Evolutionary conservation across 30 jellyfish, hydroid and myxozoan genomes (phyloP).

Genomic region (Hydractinia symbiolongicarpus): DNA sequence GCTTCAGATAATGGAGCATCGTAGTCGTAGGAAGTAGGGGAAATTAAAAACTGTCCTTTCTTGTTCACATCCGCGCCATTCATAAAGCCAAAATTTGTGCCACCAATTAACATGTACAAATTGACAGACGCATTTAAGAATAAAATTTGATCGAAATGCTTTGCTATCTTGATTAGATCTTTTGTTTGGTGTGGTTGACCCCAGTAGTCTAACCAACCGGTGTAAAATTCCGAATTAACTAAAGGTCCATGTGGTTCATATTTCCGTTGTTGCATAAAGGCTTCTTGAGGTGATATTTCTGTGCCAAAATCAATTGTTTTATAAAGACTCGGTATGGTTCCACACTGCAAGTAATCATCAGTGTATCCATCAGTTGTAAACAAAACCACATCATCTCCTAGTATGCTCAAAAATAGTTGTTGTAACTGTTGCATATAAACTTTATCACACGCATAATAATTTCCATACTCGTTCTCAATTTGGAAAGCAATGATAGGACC

Average conservation of each 20-base stretch:
- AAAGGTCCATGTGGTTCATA: slow-evolving; percentile 77
- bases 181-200: slow-evolving; percentile 70
- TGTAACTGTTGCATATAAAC: slow-evolving; percentile 40
- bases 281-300: slow-evolving; percentile 44
- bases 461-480: slow-evolving; percentile 83
- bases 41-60: slow-evolving; percentile 35
- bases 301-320: slow-evolving; percentile 85
- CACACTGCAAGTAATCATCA: slow-evolving; percentile 59
- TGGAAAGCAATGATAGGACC: slow-evolving; percentile 85
- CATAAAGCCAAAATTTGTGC: slow-evolving; percentile 73
- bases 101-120: slow-evolving; percentile 87
- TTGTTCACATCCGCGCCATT: slow-evolving; percentile 67
- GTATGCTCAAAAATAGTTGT: slow-evolving; percentile 26
- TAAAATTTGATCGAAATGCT: slow-evolving; percentile 42
- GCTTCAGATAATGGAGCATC: slow-evolving; percentile 91
- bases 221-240: slow-evolving; percentile 73
- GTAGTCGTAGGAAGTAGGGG: slow-evolving; percentile 76
- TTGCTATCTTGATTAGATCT: slow-evolving; percentile 42
- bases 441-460: slow-evolving; percentile 74
- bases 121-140: slow-evolving; percentile 68
- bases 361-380: slow-evolving; percentile 76
- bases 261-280: slow-evolving; percentile 53
- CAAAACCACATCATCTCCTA: slow-evolving; percentile 50
- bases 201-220: slow-evolving; percentile 81
- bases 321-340: slow-evolving; percentile 44